Evolutionary conservation across 2,888 invertebrate genomes (phyloP), one percentile per base, ranked within the genome.

Genomic region (Drosophila atripex): DNA sequence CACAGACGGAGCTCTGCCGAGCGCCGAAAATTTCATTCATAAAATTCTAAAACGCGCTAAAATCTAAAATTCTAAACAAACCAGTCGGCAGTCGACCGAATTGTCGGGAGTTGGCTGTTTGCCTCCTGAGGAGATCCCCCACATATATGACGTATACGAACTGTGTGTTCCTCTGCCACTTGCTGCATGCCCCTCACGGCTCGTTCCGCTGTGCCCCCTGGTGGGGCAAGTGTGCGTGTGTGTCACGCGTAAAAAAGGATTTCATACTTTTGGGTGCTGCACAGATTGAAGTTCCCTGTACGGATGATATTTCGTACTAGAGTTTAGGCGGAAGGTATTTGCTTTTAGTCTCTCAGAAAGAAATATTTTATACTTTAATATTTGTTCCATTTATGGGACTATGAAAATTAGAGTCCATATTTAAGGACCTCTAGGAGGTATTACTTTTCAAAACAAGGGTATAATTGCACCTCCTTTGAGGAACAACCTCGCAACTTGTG

Each of bases 31-130:
- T 89, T 35, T 90, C 89, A 90, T 90, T 90, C 90, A 90, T 89
- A 89, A 89, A 90, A 89, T 87, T 77, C 89, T 84, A 89, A 89
- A 89, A 89, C 88, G 82, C 90, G 89, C 89, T 85, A 87, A 90
- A 89, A 89, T 90, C 89, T 89, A 89, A 90, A 90, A 89, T 90
- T 90, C 89, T 90, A 90, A 90, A 89, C 89, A 89, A 84, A 71
- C 69, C 58, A 38, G 54, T 61, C 63, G 60, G 71, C 64, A 51
- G 59, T 69, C 45, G 57, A 45, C 51, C 57, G 46, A 54, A 45
- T 35, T 58, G 38, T 64, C 59, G 53, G 41, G 23, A 28, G 55
- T 55, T 25, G 38, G 47, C n/a, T 11, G 46, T 47, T 12, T 41
- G 43, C 39, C 63, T 63, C 52, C 63, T 63, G 46, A 63, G 63